Conservation (phyloP, 2,113 vertebrate species). For the Microcebus griseorufus region DNA sequence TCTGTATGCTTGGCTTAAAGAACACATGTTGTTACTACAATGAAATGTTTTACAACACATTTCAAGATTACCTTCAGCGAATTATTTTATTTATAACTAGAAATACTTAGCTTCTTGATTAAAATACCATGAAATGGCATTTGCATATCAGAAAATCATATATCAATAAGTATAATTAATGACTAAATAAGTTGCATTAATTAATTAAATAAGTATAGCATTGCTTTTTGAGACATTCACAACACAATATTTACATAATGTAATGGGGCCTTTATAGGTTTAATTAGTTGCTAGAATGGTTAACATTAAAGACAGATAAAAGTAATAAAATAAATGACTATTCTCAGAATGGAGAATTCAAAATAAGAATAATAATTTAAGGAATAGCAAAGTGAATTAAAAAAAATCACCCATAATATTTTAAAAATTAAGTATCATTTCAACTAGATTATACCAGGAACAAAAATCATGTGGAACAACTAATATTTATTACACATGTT, state of each 20-base stretch:
- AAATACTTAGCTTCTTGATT: not conserved
- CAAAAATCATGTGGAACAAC: not conserved
- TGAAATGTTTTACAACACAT: not conserved
- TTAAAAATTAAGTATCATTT: not conserved
- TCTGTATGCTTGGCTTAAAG: not conserved
- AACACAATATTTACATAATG: not conserved
- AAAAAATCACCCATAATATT: not conserved
- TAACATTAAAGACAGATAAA: not conserved
- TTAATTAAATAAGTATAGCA: not conserved
- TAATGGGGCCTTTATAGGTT: not conserved
- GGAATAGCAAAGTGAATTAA: not conserved
- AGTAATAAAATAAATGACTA: not conserved
- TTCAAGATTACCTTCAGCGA: not conserved
- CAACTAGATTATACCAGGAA: not conserved
- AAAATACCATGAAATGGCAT: not conserved
- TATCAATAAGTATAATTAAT: not conserved
- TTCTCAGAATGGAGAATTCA: not conserved
- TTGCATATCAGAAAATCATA: not conserved
- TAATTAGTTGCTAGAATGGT: slow-evolving; percentile 6
- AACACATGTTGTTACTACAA: not conserved
- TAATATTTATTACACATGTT: not conserved
- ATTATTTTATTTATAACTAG: not conserved
- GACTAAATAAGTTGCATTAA: not conserved
- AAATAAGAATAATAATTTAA: not conserved
- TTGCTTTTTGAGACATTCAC: not conserved